Conservation (phyloP, 2,797 vertebrate genomes). For the Erethizon dorsatum region DNA sequence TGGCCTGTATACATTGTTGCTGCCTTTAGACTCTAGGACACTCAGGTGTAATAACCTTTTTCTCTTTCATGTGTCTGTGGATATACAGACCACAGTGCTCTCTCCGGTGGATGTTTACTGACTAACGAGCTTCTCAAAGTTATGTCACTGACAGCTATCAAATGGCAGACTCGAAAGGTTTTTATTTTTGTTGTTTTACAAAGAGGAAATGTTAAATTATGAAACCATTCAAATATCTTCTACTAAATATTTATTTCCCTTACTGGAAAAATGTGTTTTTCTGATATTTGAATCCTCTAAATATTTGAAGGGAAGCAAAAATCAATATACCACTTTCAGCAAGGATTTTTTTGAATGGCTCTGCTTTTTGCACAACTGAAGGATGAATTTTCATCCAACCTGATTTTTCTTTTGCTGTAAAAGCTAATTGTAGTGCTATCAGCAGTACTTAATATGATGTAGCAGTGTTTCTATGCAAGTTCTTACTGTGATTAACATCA, state of each 20-base stretch:
- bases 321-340: neutral
- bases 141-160: slow-evolving; percentile 12
- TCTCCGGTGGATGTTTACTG: neutral
- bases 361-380: slow-evolving; percentile 32
- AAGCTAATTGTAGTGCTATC: slow-evolving; percentile 4
- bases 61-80: neutral
- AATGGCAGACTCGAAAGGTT: neutral
- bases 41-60: neutral
- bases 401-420: slow-evolving; percentile 53
- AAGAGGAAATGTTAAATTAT: slow-evolving; percentile 16
- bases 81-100: neutral
- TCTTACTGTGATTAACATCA: slow-evolving; percentile 68
- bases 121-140: slow-evolving; percentile 21
- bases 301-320: slow-evolving; percentile 43
- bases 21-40: neutral
- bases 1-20: neutral
- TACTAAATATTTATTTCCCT: slow-evolving; percentile 18
- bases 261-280: slow-evolving; percentile 6
- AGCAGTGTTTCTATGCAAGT: slow-evolving; percentile 16
- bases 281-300: neutral
- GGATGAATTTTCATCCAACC: slow-evolving; percentile 52
- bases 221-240: neutral
- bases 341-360: slow-evolving; percentile 26
- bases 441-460: neutral
- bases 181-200: neutral